Conservation (phyloP, 2,797 vertebrate species). For the Aeoliscus strigatus region DNA sequence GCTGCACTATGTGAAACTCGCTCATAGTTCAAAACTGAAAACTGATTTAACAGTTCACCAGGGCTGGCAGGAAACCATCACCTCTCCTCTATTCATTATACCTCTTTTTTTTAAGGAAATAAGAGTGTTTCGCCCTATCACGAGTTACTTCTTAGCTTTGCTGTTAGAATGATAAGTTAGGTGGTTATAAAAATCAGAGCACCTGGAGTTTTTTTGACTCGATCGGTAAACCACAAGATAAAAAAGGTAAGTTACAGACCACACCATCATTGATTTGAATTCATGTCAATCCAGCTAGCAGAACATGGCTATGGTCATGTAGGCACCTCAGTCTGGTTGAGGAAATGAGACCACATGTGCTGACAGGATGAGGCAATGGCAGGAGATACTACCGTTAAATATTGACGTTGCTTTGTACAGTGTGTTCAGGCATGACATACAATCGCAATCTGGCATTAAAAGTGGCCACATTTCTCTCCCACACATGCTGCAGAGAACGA, state of each 20-base stretch:
- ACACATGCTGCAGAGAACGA: conserved; percentile 24
- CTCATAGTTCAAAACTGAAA: conserved; percentile 30
- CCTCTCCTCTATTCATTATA: conserved; percentile 17
- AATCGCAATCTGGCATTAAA: conserved; percentile 56
- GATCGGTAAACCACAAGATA: too few relatives aligned
- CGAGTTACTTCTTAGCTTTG: conserved; percentile 42
- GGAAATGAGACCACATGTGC: conserved; percentile 12
- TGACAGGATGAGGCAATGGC: conserved; percentile 29
- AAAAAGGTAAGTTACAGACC: too few relatives aligned
- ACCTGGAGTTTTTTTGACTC: too few relatives aligned
- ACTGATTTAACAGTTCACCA: conserved; percentile 8
- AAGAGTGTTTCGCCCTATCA: conserved; percentile 38
- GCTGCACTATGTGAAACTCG: conserved; percentile 15
- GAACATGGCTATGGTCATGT: background rate
- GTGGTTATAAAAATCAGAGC: too few relatives aligned
- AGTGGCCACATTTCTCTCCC: conserved; percentile 34
- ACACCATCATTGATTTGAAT: too few relatives aligned
- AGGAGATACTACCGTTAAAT: conserved; percentile 56
- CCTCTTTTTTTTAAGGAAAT: too few relatives aligned
- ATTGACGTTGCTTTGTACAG: conserved; percentile 55
- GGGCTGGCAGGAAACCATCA: conserved; percentile 4
- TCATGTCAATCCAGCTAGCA: background rate
- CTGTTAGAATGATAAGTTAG: conserved; percentile 33
- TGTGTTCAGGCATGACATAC: conserved; percentile 50
- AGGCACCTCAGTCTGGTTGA: conserved; percentile 1